Percentiles rank a stretch among this genome's conserved stretches.
These are phyloP conservation scores for Drosophila parabipectinata DNA, from an alignment of 1,140 invertebrate species.

Conservation along the genomic window DNA sequence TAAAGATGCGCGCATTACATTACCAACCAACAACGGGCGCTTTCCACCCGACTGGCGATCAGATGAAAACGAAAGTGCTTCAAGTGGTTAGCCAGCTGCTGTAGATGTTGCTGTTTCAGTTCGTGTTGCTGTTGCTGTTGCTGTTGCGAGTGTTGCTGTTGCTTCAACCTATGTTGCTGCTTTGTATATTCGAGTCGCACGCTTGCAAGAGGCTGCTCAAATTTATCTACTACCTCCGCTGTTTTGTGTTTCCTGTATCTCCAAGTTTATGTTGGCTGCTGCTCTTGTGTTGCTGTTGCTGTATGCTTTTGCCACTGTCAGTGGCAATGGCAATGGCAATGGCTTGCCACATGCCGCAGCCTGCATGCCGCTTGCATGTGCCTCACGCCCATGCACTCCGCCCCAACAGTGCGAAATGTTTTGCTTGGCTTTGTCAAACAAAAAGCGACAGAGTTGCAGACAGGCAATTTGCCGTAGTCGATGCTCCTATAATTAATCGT, in stretches of 20 bases:
- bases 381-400: conserved; percentile 29
- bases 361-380: conserved; percentile 33
- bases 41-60: conserved; percentile 72
- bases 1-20: conserved; percentile 75
- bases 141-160: conserved; percentile 21
- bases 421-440: conserved; percentile 65
- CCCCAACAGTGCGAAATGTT: conserved; percentile 58
- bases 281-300: conserved; percentile 7
- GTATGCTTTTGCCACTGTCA: conserved; percentile 35
- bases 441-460: conserved; percentile 35
- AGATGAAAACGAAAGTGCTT: conserved; percentile 82
- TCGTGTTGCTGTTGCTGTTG: conserved; percentile 30
- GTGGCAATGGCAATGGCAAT: conserved; percentile 56
- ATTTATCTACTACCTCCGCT: conserved; percentile 39
- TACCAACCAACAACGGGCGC: conserved; percentile 62
- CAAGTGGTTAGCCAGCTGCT: conserved; percentile 67
- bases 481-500: conserved; percentile 48
- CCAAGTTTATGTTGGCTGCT: conserved; percentile 52
- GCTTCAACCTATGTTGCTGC: conserved; percentile 20
- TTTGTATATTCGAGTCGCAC: conserved; percentile 56
- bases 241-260: conserved; percentile 65
- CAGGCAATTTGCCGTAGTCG: conserved; percentile 41
- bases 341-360: conserved; percentile 51
- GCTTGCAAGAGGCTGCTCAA: conserved; percentile 56
- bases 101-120: conserved; percentile 26